Base-by-base conservation (phyloP, 2,888 invertebrate genomes). In the Himalopsyche kuldschensis region DNA sequence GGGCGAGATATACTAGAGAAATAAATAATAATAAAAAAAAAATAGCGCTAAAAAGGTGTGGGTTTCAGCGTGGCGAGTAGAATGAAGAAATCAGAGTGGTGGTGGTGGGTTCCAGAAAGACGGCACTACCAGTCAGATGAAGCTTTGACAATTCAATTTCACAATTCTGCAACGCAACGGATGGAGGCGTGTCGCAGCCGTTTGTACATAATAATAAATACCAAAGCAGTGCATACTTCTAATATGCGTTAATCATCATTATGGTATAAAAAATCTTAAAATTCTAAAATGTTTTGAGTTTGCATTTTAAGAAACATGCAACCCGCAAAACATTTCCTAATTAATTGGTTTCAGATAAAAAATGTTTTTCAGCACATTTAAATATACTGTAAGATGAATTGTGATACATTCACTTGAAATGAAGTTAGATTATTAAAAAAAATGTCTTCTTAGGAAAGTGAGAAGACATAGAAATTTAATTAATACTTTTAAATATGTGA, bases 41-140 rank as follows among this genome's bases (percentile, higher is more conserved):
- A 55, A 55, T 8, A 55, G 2, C 55, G 20, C 55, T 55, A 55
- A 4, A 55, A 55, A 55, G 24, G 24, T n/a, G 55, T 55, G 24
- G 55, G 55, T 20, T 55, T 55, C 55, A 55, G 55, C 20, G 55
- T n/a, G 55, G 55, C 55, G 55, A 55, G 55, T 24, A 24, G 55
- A 55, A 55, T 55, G 55, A 55, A 55, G 55, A 55, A 24, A 55
- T 55, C 55, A 55, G 55, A 55, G 55, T 55, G 55, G 55, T 83
- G 84, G 81, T 79, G 82, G 79, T 82, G 81, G 85, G 80, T 48
- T 84, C 75, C 85, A 84, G 78, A 82, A 89, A 89, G 89, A 90
- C 90, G 89, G 90, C 87, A 87, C 88, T 88, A 88, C 89, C 89
- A 89, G 90, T 90, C 90, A 91, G 90, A 90, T 89, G 90, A 90